Base-by-base conservation (phyloP, 2,113 vertebrate species). In the Menura novaehollandiae region DNA sequence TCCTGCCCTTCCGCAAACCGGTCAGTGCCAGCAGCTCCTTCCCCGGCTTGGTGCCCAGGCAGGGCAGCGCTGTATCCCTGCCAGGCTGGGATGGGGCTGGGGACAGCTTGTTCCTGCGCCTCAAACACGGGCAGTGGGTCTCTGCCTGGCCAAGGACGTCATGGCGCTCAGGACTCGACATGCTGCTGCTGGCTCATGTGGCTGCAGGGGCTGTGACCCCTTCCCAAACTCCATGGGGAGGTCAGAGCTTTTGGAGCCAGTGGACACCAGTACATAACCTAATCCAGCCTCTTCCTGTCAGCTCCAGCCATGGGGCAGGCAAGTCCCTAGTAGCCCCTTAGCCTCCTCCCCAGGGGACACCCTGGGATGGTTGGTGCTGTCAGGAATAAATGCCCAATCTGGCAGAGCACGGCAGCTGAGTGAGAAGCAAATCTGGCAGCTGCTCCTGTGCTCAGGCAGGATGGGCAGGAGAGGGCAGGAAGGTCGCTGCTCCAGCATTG, bases 1-100 rank as follows among this genome's bases (percentile, higher is more conserved):
- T 99, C 75, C 98, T 98, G 88, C 99, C 99, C 52, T 99, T 99
- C 98, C 98, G 99, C 91, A 99, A 99, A 92, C 99, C 99, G 85
- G 99, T 99, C 87, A 98, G 98, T 97, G 80, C 81, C 5, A 10
- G 69, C n/a, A 15, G 41, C 49, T n/a, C 58, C 0, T 0, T 8
- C 8, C 59, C 39, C 4, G 7, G 21, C 56, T 20, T 2, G 2
- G 32, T 81, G 43, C 80, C 47, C 14, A 8, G 46, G 18, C 75
- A 66, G 62, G 73, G 53, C 30, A 15, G 44, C 1, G 1, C 52
- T 7, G 9, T 2, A 22, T 41, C 51, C 19, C 35, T 60, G 51
- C 59, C 1, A 1, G 35, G 55, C 27, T 56, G 73, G 55, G 37
- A 13, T 0, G 1, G 59, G 41, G 11, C 33, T 10, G 2, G 20